A percentile compares a stretch with the other conserved stretches of the same genome.
Evolutionary conservation across 2,797 vertebrate species (phyloP).

Genomic region (Falco naumanni): DNA sequence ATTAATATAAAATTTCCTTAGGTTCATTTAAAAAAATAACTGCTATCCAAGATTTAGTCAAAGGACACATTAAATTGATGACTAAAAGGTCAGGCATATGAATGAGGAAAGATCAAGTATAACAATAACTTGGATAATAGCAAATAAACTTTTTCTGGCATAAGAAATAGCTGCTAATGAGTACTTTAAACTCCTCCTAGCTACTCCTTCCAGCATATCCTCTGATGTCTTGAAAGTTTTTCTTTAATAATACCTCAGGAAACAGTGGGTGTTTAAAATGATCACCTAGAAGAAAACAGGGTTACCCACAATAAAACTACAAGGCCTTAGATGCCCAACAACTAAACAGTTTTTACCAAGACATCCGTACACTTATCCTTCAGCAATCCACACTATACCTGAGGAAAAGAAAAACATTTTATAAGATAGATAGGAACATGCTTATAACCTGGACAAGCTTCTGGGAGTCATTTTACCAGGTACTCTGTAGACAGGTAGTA

Average conservation of each 20-base stretch:
- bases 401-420: background rate
- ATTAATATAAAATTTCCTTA: background rate
- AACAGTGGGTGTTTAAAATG: background rate
- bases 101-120: background rate
- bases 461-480: background rate
- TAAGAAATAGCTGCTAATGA: background rate
- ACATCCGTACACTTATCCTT: background rate
- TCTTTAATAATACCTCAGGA: background rate
- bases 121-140: background rate
- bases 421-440: background rate
- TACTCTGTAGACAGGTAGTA: background rate
- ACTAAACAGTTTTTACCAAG: background rate
- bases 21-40: background rate
- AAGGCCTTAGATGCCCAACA: background rate
- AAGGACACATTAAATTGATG: background rate
- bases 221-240: background rate
- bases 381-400: background rate
- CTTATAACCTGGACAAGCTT: background rate
- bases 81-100: background rate
- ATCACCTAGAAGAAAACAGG: background rate
- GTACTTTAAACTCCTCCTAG: background rate
- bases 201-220: background rate
- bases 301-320: background rate
- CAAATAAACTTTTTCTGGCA: background rate
- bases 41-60: background rate